Conservation (phyloP, 2,797 vertebrate genomes). For the Channa striata region DNA sequence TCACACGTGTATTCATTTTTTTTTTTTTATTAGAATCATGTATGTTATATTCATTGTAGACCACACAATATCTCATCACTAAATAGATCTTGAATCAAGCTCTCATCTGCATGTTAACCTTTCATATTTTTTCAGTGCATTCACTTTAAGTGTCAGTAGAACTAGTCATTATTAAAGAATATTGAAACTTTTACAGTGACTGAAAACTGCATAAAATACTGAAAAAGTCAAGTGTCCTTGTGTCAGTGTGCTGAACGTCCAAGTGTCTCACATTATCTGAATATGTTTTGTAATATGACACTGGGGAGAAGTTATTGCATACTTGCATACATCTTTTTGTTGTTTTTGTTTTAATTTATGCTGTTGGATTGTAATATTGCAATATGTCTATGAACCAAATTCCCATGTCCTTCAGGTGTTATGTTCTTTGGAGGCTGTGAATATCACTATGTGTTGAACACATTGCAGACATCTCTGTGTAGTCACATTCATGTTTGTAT, state of each 20-base stretch:
- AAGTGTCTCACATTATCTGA: slow-evolving; percentile 36
- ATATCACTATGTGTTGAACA: slow-evolving; percentile 57
- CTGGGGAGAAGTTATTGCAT: slow-evolving; percentile 10
- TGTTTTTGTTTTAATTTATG: slow-evolving; percentile 26
- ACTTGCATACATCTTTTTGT: too few relatives aligned
- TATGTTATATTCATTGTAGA: slow-evolving; percentile 13
- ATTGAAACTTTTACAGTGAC: slow-evolving; percentile 38
- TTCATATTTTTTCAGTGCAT: slow-evolving; percentile 31
- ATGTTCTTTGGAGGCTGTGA: slow-evolving; percentile 44
- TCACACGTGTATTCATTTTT: slow-evolving; percentile 16
- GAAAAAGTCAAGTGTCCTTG: slow-evolving; percentile 82
- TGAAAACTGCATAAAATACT: slow-evolving; percentile 51
- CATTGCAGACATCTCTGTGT: slow-evolving; percentile 49
- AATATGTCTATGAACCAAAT: slow-evolving; percentile 55
- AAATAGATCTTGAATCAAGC: slow-evolving; percentile 38
- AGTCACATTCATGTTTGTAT: slow-evolving; percentile 74
- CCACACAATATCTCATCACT: slow-evolving; percentile 18
- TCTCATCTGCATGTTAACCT: slow-evolving; percentile 49
- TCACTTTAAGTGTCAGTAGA: slow-evolving; percentile 43
- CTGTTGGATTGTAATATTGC: slow-evolving; percentile 31
- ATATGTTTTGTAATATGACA: slow-evolving; percentile 34
- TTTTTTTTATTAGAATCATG: slow-evolving; percentile 9
- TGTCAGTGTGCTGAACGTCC: slow-evolving; percentile 68
- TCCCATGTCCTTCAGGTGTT: slow-evolving; percentile 49
- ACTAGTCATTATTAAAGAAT: slow-evolving; percentile 37